Evolutionary conservation across 1,140 invertebrate species (phyloP).

Genomic region (Melipona quadrifasciata): DNA sequence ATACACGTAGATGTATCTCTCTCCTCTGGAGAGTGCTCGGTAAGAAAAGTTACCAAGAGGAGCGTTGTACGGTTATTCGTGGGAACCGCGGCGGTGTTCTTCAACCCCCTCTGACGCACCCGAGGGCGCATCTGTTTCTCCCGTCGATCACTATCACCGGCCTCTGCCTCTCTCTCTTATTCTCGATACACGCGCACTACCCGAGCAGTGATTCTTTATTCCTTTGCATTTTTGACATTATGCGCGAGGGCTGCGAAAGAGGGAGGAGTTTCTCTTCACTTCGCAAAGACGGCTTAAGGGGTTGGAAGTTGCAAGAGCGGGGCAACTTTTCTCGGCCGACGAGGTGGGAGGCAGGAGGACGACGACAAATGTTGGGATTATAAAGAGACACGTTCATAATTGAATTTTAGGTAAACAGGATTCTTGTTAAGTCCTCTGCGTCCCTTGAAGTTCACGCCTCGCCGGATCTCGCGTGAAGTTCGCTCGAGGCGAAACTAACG

Average conservation of each 20-base stretch:
- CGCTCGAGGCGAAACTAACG: too few species aligned
- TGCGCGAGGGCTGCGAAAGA: not conserved
- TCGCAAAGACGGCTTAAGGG: not conserved
- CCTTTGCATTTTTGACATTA: not conserved
- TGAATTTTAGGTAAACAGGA: not conserved
- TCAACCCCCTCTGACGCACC: not conserved
- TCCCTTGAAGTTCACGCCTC: not conserved
- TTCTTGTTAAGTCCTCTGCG: not conserved
- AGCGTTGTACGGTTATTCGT: constrained; percentile 8
- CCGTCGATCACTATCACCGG: not conserved
- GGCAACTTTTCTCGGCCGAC: not conserved
- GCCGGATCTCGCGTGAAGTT: too few species aligned
- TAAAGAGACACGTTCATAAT: not conserved
- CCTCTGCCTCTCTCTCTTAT: not conserved
- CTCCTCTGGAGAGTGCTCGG: not conserved
- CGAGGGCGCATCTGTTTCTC: constrained; percentile 14
- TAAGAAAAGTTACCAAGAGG: not conserved
- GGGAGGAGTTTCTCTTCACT: not conserved
- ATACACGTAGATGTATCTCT: not conserved
- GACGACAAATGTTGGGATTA: not conserved
- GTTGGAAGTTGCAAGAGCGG: not conserved
- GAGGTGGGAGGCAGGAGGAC: not conserved
- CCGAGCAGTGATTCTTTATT: not conserved
- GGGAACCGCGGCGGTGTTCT: constrained; percentile 19
- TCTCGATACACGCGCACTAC: too few species aligned